Conservation (phyloP, 2,113 vertebrate genomes). For the Mobula birostris region DNA sequence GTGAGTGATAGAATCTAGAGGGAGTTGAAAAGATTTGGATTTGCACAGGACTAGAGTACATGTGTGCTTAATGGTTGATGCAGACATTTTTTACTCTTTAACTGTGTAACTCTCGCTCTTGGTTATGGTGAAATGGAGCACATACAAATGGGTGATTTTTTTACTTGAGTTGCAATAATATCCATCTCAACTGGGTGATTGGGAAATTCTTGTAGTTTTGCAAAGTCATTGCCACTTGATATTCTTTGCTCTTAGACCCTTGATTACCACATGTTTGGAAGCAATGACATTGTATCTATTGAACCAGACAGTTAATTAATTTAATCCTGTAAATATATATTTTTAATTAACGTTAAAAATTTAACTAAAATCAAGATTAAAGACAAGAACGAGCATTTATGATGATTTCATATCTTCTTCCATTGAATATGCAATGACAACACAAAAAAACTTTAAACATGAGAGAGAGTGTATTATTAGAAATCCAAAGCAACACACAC, state of each 20-base stretch:
- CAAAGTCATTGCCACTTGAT: background rate
- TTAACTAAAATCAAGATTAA: background rate
- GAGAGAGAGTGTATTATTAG: too few species aligned
- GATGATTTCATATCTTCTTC: background rate
- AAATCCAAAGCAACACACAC: too few species aligned
- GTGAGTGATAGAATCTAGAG: too few species aligned
- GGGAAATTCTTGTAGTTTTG: too few species aligned
- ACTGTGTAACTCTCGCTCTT: too few species aligned
- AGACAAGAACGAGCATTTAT: background rate
- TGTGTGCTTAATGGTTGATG: too few species aligned
- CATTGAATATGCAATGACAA: background rate
- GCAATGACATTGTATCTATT: background rate
- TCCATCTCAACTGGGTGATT: background rate
- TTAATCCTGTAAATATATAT: background rate
- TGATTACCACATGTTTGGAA: background rate
- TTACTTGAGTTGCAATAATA: background rate
- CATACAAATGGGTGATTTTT: background rate
- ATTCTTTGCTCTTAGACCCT: background rate
- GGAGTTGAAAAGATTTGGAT: too few species aligned
- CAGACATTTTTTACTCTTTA: too few species aligned
- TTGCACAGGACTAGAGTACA: too few species aligned
- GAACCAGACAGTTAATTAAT: background rate
- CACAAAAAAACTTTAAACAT: background rate
- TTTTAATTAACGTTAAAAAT: background rate
- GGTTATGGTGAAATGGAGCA: too few species aligned